Evolutionary conservation across 2,797 vertebrate species (phyloP).

Genomic region (Monodelphis domestica): DNA sequence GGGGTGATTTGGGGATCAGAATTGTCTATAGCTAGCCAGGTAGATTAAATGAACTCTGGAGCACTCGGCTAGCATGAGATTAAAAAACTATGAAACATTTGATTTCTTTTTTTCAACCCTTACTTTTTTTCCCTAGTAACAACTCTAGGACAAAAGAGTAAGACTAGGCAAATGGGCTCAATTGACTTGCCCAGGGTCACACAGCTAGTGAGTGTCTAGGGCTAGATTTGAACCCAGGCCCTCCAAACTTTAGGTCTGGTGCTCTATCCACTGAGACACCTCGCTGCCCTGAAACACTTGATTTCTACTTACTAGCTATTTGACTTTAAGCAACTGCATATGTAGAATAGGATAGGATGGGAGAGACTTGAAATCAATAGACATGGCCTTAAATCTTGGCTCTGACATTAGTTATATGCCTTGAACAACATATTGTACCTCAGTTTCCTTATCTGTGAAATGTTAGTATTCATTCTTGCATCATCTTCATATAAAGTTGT

Average conservation of each 20-base stretch:
- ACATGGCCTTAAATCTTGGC: slow-evolving; percentile 14
- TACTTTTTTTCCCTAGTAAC: no score
- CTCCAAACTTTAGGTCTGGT: no score
- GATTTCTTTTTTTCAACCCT: no score
- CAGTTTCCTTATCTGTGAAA: slow-evolving; percentile 35
- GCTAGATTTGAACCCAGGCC: no score
- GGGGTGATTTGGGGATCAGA: not conserved
- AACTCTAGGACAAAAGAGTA: no score
- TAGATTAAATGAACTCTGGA: not conserved
- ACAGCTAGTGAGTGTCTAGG: no score
- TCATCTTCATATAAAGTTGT: not conserved
- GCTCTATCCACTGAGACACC: no score
- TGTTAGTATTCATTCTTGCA: not conserved
- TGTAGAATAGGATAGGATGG: not conserved
- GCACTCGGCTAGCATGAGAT: not conserved
- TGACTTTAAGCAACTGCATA: not conserved
- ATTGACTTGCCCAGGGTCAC: no score
- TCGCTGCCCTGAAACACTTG: not conserved
- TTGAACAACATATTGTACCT: slow-evolving; percentile 9
- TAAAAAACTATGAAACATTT: not conserved
- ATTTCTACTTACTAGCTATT: not conserved
- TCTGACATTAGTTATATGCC: slow-evolving; percentile 36
- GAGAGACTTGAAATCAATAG: not conserved
- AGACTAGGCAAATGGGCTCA: no score
- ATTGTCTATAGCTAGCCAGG: not conserved